These are phyloP conservation scores for Gadus macrocephalus DNA, from an alignment of 2,113 vertebrate species.

Conservation along the genomic window DNA sequence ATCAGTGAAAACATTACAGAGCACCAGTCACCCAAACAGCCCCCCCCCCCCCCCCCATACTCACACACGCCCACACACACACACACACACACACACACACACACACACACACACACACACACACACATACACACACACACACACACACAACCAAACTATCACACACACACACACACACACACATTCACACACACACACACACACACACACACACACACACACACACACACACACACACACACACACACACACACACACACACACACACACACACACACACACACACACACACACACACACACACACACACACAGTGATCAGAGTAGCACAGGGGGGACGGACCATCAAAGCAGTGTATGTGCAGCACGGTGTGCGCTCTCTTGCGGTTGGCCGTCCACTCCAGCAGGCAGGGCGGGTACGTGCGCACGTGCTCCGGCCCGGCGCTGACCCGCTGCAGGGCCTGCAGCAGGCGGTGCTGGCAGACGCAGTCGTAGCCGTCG, in stretches of 20 bases:
- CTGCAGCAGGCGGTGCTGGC: conserved; percentile 91
- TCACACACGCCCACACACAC: no score
- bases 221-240: background rate
- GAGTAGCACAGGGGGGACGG: background rate
- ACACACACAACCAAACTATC: no score
- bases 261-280: background rate
- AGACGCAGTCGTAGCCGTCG: conserved; percentile 83
- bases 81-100: no score
- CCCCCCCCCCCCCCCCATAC: background rate
- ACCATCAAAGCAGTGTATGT: conserved; percentile 89
- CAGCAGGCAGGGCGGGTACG: conserved; percentile 84
- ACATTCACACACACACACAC: no score
- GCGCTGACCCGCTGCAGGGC: conserved; percentile 75
- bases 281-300: background rate
- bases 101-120: no score
- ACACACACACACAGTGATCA: background rate
- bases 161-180: no score
- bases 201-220: no score
- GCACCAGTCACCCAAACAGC: no score
- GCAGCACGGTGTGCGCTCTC: conserved; percentile 83
- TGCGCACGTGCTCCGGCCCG: conserved; percentile 67
- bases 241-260: background rate
- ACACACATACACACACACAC: no score
- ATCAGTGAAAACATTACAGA: no score
- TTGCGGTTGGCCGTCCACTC: conserved; percentile 86